Percentiles rank a stretch among this genome's conserved stretches.
These are phyloP conservation scores for Nyctibius grandis DNA, from an alignment of 2,797 vertebrate species.

Conservation along the genomic window DNA sequence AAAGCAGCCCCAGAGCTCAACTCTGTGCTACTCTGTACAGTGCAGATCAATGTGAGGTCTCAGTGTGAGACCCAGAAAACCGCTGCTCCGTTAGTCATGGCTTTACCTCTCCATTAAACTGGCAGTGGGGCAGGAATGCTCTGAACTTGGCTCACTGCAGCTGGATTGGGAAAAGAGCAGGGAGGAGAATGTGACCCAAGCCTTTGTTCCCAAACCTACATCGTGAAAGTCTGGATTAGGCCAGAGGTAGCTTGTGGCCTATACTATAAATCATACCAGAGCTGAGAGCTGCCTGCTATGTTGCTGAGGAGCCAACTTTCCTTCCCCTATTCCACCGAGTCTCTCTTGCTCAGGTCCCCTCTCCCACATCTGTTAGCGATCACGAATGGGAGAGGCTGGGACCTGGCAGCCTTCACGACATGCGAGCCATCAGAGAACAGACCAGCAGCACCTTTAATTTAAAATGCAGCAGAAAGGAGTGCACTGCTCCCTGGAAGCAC, in stretches of 20 bases:
- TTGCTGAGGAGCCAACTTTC: not conserved
- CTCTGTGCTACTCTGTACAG: not conserved
- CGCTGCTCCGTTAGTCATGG: not conserved
- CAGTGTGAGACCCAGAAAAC: not conserved
- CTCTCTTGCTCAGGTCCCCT: not conserved
- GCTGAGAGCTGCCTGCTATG: not conserved
- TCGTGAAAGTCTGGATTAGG: not conserved
- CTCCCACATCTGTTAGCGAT: not conserved
- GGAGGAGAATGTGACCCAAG: not conserved
- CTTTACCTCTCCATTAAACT: not conserved
- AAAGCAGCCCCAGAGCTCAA: not conserved
- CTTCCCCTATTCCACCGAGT: not conserved
- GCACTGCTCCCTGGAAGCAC: not conserved
- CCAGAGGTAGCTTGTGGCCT: not conserved
- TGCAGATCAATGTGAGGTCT: rapidly evolving
- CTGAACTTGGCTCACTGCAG: not conserved
- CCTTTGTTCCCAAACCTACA: not conserved
- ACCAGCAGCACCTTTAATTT: not conserved
- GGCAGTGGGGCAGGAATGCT: not conserved
- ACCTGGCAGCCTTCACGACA: not conserved
- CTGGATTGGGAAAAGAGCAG: not conserved
- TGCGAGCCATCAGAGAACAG: not conserved
- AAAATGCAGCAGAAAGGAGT: not conserved
- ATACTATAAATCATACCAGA: not conserved
- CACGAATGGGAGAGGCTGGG: not conserved